Evolutionary conservation across 2,113 vertebrate species (phyloP).

Genomic region (Poeciliopsis turrubarensis): DNA sequence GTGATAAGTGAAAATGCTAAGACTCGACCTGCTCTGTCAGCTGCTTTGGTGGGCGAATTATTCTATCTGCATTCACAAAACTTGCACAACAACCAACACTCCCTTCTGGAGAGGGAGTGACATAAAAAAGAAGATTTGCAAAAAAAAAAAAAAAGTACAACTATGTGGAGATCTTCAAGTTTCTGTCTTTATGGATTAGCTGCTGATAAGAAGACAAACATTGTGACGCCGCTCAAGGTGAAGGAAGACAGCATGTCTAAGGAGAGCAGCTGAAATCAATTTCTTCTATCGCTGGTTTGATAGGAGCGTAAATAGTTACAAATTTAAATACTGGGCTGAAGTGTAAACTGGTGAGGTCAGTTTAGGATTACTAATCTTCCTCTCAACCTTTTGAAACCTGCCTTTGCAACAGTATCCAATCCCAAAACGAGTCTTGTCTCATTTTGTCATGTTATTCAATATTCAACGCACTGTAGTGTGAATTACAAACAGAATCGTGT

Average conservation of each 20-base stretch:
- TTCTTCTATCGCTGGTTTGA: not conserved
- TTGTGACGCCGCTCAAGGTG: not conserved
- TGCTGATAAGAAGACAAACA: slow-evolving; percentile 38
- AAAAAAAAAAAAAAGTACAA: not conserved
- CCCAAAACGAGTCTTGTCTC: too few species aligned
- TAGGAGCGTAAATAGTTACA: not conserved
- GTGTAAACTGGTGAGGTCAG: not conserved
- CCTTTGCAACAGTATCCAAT: too few species aligned
- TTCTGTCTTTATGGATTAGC: slow-evolving; percentile 12
- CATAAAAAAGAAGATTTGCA: not conserved
- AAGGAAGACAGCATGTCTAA: not conserved
- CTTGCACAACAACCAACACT: not conserved
- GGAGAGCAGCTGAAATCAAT: not conserved
- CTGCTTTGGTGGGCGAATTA: slow-evolving; percentile 4
- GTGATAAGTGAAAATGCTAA: not conserved
- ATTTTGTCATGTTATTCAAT: too few species aligned
- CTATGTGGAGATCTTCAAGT: not conserved
- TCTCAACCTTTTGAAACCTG: slow-evolving; percentile 1
- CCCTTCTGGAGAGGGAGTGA: too few species aligned
- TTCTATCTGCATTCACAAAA: not conserved
- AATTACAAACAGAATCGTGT: too few species aligned
- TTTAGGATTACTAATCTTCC: not conserved
- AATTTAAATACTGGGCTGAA: not conserved
- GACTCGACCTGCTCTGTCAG: slow-evolving; percentile 16
- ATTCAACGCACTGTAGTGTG: too few species aligned